A percentile compares a stretch with the other conserved stretches of the same genome.
Conservation (phyloP, 2,113 vertebrate species). For the Genyomyrus donnyi region DNA sequence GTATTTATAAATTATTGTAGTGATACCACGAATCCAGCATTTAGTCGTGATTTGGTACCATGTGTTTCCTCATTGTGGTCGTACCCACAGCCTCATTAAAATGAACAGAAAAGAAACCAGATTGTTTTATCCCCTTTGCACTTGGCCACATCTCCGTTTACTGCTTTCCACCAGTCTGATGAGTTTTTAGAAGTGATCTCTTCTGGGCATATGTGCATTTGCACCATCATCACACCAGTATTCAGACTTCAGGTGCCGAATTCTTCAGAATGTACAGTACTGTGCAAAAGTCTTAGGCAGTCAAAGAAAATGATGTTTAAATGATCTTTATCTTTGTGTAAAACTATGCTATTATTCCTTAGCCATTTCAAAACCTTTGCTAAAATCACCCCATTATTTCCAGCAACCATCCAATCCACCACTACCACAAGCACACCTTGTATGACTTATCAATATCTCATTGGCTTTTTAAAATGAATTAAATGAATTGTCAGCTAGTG, state of each 20-base stretch:
- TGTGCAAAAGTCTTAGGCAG: background rate
- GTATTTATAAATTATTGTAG: background rate
- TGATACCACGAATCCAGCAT: background rate
- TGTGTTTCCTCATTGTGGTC: background rate
- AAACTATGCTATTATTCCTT: background rate
- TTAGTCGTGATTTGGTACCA: background rate
- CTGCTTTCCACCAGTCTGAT: background rate
- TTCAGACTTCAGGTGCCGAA: background rate
- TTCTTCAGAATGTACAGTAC: background rate
- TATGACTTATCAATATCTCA: background rate
- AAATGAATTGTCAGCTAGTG: background rate
- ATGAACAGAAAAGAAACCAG: slow-evolving; percentile 1
- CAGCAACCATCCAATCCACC: background rate
- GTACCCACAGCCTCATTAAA: background rate
- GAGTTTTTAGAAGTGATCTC: background rate
- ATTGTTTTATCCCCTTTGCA: background rate
- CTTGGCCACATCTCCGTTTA: background rate
- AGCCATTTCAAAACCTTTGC: background rate
- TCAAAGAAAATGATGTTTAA: background rate
- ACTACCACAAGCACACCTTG: background rate
- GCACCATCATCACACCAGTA: background rate
- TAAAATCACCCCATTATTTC: background rate
- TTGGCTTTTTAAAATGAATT: background rate
- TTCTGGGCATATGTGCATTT: background rate
- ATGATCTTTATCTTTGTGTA: background rate